Evolutionary conservation across 2,888 invertebrate species (phyloP).

Genomic region (Drosophila rubida): DNA sequence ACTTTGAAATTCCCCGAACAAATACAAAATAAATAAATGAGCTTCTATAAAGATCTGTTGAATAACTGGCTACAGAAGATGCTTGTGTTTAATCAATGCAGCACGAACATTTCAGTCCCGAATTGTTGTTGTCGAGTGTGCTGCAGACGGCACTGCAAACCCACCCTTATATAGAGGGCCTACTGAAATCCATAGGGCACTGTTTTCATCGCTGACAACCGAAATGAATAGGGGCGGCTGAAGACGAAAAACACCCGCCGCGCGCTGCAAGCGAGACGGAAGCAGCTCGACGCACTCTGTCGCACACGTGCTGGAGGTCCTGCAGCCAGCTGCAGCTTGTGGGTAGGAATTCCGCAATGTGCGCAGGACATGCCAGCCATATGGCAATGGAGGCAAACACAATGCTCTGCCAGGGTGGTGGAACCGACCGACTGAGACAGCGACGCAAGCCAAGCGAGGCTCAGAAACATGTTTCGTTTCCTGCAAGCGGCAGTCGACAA

Average conservation of each 20-base stretch:
- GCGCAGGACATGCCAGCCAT: constrained; percentile 69
- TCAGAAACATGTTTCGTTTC: constrained; percentile 50
- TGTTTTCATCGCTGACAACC: constrained; percentile 11
- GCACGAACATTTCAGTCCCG: constrained; percentile 12
- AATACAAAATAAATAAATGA: constrained; percentile 49
- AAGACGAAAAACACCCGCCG: constrained; percentile 43
- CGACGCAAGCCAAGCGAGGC: constrained; percentile 54
- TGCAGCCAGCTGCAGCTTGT: constrained; percentile 56
- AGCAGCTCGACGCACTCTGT: constrained; percentile 23
- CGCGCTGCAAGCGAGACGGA: constrained; percentile 32
- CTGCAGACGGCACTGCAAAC: constrained; percentile 15
- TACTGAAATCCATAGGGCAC: constrained; percentile 43
- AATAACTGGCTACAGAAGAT: neutral
- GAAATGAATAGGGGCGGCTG: constrained; percentile 33
- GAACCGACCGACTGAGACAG: constrained; percentile 22
- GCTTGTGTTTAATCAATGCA: constrained; percentile 38
- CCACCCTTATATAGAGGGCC: constrained; percentile 40
- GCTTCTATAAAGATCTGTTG: constrained; percentile 22
- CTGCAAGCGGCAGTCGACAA: constrained; percentile 57
- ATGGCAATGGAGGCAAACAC: constrained; percentile 49
- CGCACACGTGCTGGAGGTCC: neutral
- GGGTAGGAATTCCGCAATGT: constrained; percentile 75
- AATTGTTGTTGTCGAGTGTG: constrained; percentile 17
- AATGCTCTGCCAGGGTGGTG: constrained; percentile 50
- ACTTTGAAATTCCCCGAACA: constrained; percentile 5